Evolutionary conservation across 2,888 invertebrate species (phyloP).

Genomic region (Caenorhabditis zanzibari): DNA sequence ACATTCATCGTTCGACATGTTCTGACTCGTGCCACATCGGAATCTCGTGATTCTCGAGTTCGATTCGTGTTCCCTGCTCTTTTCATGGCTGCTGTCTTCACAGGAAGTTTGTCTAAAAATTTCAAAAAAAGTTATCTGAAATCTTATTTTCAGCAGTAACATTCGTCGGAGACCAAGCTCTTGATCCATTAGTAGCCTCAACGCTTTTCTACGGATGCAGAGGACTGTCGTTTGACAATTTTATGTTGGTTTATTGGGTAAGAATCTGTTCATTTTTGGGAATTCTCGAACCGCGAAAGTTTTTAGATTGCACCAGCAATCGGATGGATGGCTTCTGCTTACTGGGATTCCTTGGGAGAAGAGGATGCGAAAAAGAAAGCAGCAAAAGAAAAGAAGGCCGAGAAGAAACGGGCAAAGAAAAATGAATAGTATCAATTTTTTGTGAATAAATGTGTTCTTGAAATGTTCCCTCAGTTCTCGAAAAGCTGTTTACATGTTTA

Average conservation of each 20-base stretch:
- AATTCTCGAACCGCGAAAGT: too few relatives aligned
- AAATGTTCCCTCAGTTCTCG: conserved; percentile 11
- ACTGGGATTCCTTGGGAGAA: conserved; percentile 41
- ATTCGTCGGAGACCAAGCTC: conserved; percentile 70
- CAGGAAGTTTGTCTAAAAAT: conserved; percentile 42
- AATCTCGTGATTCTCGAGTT: conserved; percentile 41
- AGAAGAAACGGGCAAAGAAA: conserved; percentile 54
- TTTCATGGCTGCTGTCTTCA: conserved; percentile 64
- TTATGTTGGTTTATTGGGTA: conserved; percentile 72
- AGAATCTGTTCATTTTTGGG: conserved; percentile 7
- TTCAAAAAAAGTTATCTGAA: too few relatives aligned
- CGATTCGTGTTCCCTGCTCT: conserved; percentile 56
- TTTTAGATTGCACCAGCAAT: conserved; percentile 67
- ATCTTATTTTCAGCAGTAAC: conserved; percentile 68
- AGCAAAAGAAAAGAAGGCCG: conserved; percentile 49
- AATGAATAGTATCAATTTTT: conserved; percentile 9
- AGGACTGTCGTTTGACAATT: conserved; percentile 67
- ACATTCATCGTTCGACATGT: conserved; percentile 62
- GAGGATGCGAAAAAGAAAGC: conserved; percentile 31
- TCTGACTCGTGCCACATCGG: conserved; percentile 48
- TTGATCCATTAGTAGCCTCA: conserved; percentile 71
- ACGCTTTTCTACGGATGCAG: conserved; percentile 71
- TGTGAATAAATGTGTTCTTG: background rate
- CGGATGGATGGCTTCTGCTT: conserved; percentile 70
- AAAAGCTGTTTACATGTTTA: conserved; percentile 4